phyloP scores from a whole-genome alignment of 1,140 invertebrate genomes.

The Trichonephila clavata region DNA sequence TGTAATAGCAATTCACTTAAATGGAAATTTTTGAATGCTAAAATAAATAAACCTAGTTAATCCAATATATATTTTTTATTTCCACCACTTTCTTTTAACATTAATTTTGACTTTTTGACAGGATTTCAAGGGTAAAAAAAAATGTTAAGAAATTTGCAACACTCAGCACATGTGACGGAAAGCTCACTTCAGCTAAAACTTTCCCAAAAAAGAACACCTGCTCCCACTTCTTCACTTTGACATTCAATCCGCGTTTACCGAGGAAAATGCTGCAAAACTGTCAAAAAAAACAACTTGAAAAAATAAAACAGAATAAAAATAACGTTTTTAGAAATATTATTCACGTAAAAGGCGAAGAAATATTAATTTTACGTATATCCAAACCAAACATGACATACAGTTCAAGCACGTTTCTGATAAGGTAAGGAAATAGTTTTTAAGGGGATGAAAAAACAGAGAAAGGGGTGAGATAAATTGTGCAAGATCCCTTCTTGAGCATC shows the following conservation, averaged over 20 bases:
- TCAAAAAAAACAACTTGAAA: neutral
- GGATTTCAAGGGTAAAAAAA: neutral
- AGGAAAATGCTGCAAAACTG: neutral
- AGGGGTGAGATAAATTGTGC: constrained; percentile 17
- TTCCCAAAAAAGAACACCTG: neutral
- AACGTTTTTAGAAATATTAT: neutral
- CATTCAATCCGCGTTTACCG: neutral
- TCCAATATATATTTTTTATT: neutral
- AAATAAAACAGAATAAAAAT: neutral
- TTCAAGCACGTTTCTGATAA: constrained; percentile 9
- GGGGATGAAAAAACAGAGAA: neutral
- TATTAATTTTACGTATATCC: neutral
- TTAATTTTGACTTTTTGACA: constrained; percentile 5
- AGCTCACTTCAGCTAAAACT: neutral
- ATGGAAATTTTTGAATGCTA: neutral
- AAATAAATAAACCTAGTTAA: neutral
- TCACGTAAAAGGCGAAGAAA: neutral
- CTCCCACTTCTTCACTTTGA: constrained; percentile 6
- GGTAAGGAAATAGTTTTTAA: neutral
- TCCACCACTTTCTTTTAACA: neutral
- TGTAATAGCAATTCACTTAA: too few species aligned
- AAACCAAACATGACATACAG: neutral
- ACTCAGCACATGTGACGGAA: neutral
- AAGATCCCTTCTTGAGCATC: neutral
- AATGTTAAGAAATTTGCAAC: neutral